Base-by-base conservation (phyloP, 1,140 invertebrate genomes). In the Phocides pigmalion region DNA sequence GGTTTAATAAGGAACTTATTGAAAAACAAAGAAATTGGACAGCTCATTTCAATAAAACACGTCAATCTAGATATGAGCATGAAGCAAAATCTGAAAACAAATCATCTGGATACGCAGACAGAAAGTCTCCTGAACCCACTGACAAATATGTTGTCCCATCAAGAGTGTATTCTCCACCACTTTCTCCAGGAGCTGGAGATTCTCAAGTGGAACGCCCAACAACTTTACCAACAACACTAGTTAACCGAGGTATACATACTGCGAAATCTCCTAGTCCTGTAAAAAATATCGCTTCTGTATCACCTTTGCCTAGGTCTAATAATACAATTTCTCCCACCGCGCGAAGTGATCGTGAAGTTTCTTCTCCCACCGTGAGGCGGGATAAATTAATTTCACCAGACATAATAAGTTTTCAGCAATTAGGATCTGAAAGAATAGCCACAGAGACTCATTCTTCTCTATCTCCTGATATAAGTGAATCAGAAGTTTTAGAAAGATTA, bases 21-120 rank as follows among this genome's bases (percentile, higher is more conserved):
- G 96, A 98, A 83, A 97, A 97, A 74, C 96, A 97, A 73, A 95
- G 95, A 76, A 98, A 98, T 86, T 98, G 97, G 97, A 97, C 96
- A 2, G 96, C 96, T 42, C 97, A 98, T 86, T 98, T 98, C 80
- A 95, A 95, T 16, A 97, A 96, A 88, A 93, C 94, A 11, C 92
- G 95, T 67, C 92, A 93, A 2, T 92, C 92, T 58, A 92, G 94
- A 93, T 61, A 93, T 93, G 82, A 95, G 93, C 74, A 95, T 84
- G 84, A 88, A 65, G 62, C 70, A 41, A 85, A 76, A 79, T 41
- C 72, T 44, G 86, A 90, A 50, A 74, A 81, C 50, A 89, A 81
- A 82, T 74, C 73, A 66, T 28, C 76, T 67, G 71, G 63, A 22
- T 77, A 77, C 59, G 74, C 82, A 65, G 88, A 89, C 14, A 79